phyloP scores from a whole-genome alignment of 1,140 invertebrate species.

The Aphaenogaster ashmeadi region DNA sequence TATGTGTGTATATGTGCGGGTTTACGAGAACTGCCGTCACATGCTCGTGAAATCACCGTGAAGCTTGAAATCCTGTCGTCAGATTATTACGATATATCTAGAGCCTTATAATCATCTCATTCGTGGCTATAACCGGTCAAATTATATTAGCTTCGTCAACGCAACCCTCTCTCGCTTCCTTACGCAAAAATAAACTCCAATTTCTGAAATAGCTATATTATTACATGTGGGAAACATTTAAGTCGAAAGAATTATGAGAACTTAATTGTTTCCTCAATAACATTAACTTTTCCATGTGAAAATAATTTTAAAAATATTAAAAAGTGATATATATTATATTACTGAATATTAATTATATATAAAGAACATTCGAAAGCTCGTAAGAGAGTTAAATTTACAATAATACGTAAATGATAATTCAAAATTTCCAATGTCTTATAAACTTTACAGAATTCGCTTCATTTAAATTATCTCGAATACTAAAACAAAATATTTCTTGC shows the following conservation, averaged over 20 bases:
- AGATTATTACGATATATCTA: conserved; percentile 52
- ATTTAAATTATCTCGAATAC: not conserved
- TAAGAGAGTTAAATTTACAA: not conserved
- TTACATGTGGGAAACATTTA: not conserved
- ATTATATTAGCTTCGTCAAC: not conserved
- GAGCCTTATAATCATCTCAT: conserved; percentile 45
- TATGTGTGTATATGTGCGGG: not conserved
- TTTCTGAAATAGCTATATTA: not conserved
- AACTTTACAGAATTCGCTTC: not conserved
- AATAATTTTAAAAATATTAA: not conserved
- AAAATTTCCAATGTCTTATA: not conserved
- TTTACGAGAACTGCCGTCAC: conserved; percentile 50
- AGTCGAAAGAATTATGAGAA: not conserved
- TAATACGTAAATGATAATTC: not conserved
- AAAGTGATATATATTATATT: not conserved
- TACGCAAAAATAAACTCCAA: not conserved
- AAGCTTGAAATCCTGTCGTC: conserved; percentile 39
- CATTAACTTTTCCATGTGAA: not conserved
- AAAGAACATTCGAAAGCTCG: not conserved
- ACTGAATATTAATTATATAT: not conserved
- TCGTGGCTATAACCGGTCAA: not conserved
- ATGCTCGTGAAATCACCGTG: conserved; percentile 49
- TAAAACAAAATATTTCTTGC: not conserved
- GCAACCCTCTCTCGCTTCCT: not conserved
- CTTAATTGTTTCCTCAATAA: not conserved